Percentiles rank a stretch among this genome's conserved stretches.
These are phyloP conservation scores for Calypte anna DNA, from an alignment of 2,113 vertebrate species.

Conservation along the genomic window DNA sequence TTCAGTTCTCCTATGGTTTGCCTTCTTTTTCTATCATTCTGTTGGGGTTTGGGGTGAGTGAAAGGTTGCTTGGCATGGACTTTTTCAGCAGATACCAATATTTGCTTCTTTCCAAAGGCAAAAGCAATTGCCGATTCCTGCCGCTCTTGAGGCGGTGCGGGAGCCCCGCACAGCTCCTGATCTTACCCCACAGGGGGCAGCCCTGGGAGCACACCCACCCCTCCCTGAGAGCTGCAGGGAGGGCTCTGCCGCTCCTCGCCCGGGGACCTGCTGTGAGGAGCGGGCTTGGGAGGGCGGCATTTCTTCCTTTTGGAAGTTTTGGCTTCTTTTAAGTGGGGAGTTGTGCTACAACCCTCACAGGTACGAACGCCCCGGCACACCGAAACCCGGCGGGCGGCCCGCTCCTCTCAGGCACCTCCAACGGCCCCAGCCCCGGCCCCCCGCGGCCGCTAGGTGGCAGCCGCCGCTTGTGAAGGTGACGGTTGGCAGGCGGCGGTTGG, in stretches of 20 bases:
- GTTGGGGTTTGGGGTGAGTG: rapidly evolving
- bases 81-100: not conserved
- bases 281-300: too few species aligned
- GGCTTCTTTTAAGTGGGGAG: not conserved
- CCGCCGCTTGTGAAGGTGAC: not conserved
- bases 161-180: not conserved
- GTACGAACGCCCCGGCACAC: too few species aligned
- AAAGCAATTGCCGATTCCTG: not conserved
- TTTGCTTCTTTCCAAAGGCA: not conserved
- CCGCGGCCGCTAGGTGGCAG: slow-evolving; percentile 23
- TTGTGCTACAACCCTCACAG: not conserved
- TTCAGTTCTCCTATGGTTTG: not conserved
- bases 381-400: not conserved
- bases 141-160: rapidly evolving
- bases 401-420: too few species aligned
- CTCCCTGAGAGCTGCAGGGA: not conserved
- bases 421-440: not conserved
- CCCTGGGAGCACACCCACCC: not conserved
- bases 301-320: too few species aligned
- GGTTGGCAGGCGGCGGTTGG: not conserved
- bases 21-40: not conserved
- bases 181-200: rapidly evolving
- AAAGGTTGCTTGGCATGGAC: not conserved
- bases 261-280: not conserved
- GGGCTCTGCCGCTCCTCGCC: not conserved